These are phyloP conservation scores for Mormyrus iriodes DNA, from an alignment of 2,113 vertebrate species.

Conservation along the genomic window DNA sequence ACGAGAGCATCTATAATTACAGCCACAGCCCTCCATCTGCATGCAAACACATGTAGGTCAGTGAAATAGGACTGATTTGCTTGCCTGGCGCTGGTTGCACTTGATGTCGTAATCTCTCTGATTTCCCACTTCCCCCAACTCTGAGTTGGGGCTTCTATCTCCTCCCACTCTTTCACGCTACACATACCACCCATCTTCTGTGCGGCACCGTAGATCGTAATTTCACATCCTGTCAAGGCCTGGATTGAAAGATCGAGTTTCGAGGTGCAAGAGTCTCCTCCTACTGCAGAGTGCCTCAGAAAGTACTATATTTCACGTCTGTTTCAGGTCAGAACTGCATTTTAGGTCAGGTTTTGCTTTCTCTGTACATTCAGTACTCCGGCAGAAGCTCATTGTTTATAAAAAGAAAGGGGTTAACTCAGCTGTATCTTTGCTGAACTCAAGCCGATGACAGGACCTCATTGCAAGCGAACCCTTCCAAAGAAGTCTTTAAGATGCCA, in stretches of 20 bases:
- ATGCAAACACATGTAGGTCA: constrained; percentile 12
- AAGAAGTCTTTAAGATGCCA: not conserved
- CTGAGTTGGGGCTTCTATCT: not conserved
- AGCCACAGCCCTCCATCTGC: not conserved
- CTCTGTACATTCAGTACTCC: not conserved
- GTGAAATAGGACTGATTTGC: not conserved
- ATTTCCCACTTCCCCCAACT: not conserved
- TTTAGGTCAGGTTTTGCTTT: not conserved
- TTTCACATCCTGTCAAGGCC: not conserved
- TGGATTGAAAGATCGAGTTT: not conserved
- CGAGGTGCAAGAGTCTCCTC: not conserved
- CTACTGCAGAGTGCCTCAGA: not conserved
- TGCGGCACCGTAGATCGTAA: not conserved
- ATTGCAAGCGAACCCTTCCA: not conserved
- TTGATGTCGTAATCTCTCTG: not conserved
- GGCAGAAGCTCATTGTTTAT: not conserved
- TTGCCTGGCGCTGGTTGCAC: not conserved
- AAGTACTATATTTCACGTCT: not conserved
- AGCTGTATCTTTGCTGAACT: not conserved
- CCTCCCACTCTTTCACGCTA: not conserved
- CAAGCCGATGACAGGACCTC: not conserved
- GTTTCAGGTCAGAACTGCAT: constrained; percentile 4
- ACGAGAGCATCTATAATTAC: constrained; percentile 6
- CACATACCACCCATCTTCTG: not conserved
- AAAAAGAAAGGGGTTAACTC: constrained; percentile 7